Evolutionary conservation across 2,888 invertebrate species (phyloP), one percentile per base, ranked within the genome.

Genomic region (Liposcelis brunnea): DNA sequence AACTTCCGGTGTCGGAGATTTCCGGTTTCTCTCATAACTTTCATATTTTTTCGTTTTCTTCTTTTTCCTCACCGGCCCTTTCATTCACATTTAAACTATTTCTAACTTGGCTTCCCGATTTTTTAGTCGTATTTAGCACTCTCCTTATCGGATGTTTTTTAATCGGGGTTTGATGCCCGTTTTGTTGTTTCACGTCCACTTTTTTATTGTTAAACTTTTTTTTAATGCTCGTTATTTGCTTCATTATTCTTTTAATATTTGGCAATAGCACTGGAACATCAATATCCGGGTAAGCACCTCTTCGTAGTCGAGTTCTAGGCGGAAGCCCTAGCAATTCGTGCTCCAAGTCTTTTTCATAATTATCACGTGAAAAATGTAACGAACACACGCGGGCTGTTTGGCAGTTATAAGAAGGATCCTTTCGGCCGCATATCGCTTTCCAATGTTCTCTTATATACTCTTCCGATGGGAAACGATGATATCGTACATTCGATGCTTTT

Each of bases 401-500:
- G 51, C 69, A 69, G 58, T 72, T 72, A 56, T 63, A 64, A 43
- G 61, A 61, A 48, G 59, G 55, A 18, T 60, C 59, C 50, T 58
- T 59, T 49, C 70, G 66, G 35, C 71, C 70, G 57, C 71, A 71
- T 26, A 68, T 68, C 52, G 63, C 59, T 37, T 71, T 60, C 71
- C 71, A 71, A 46, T 62, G 60, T 43, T 62, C 58, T 44, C 71
- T 66, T 37, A 68, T 68, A 54, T 61, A 61, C 51, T 63, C 61
- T 58, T 70, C 70, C 51, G 69, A 68, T 31, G 71, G 71, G 58
- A 71, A 71, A 51, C 71, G 68, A 58, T 71, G 71, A 60, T 72
- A 72, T 46, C 70, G 66, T 49, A 72, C 67, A 47, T 69, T 62
- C 48, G 68, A 65, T 43, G 71, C 71, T 53, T 68, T 67, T 47